Evolutionary conservation across 1,140 invertebrate genomes (phyloP), one percentile per base, ranked within the genome.

Genomic region (Trichoplusia ni): DNA sequence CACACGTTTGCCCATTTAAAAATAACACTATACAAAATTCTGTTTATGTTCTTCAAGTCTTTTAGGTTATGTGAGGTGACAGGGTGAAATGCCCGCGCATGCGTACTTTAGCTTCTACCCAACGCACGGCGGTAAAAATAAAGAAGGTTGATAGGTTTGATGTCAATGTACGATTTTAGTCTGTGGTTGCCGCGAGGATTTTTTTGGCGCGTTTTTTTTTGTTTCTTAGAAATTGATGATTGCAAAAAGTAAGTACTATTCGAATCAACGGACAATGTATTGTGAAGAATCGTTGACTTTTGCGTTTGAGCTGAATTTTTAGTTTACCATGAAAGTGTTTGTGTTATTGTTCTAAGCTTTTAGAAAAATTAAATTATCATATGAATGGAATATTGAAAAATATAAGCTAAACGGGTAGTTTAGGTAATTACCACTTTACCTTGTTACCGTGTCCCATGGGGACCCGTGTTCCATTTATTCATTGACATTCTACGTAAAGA

Each of bases 31-130:
- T 35, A 51, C 31, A 51, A 35, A 51, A 59, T 23, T 59, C 42
- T 58, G 44, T 60, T 46, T 51, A 49, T 53, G 33, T 38, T 33
- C 53, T 60, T 44, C 27, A 44, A 35, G 11, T 9, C 21, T 62
- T 67, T 62, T 44, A 67, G 65, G 65, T 67, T 67, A 67, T 61
- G 37, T 56, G 58, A 19, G 58, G 49, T 67, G 65, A 67, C 58
- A 67, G 33, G 23, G 54, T 37, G 29, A 29, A 46, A 54, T 11
- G 11, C 7, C 1, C 38, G 49, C 64, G 64, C 64, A 67, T 67
- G 64, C 64, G 64, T 47, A 54, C 2, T 54, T 11, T 29, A 2
- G 2, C 21, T 27, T 16, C 8, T 44, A 31, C 38, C 58, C 59
- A 7, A 3, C 7, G 25, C 25, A 27, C 7, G 29, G 29, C 29